A percentile compares a stretch with the other conserved stretches of the same genome.
These are phyloP conservation scores for Andrena fulva DNA, from an alignment of 2,888 invertebrate genomes.

Conservation along the genomic window DNA sequence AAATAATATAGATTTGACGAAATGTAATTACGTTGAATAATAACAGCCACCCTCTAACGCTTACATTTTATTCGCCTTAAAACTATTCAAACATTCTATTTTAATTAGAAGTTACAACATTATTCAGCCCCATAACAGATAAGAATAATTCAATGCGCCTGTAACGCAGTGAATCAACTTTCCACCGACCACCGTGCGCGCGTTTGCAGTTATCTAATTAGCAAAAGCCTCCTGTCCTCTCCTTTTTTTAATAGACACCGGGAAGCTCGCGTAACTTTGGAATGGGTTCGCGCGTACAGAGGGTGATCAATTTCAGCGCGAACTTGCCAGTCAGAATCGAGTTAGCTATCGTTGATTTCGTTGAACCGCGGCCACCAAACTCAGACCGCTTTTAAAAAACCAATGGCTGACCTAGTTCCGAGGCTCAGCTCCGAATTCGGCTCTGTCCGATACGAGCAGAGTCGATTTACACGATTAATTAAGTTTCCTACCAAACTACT, in stretches of 20 bases:
- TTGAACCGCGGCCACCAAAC: conserved; percentile 8
- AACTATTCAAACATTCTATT: background rate
- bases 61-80: too few relatives aligned
- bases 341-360: conserved; percentile 42
- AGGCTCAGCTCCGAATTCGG: conserved; percentile 27
- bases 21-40: too few relatives aligned
- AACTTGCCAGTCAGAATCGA: conserved; percentile 22
- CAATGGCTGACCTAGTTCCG: conserved; percentile 47
- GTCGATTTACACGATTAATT: background rate
- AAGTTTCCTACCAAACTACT: background rate
- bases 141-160: too few relatives aligned
- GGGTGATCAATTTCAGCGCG: conserved; percentile 9
- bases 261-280: background rate
- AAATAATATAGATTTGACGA: too few relatives aligned
- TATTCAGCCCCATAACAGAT: background rate
- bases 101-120: background rate
- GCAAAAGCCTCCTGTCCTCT: background rate
- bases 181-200: background rate
- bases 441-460: conserved; percentile 12
- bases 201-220: background rate
- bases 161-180: background rate
- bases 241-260: background rate
- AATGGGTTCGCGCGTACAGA: too few relatives aligned
- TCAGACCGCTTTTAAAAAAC: conserved; percentile 30
- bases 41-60: too few relatives aligned